These are phyloP conservation scores for Zaprionus gabonicus DNA, from an alignment of 1,140 invertebrate species.

Conservation along the genomic window DNA sequence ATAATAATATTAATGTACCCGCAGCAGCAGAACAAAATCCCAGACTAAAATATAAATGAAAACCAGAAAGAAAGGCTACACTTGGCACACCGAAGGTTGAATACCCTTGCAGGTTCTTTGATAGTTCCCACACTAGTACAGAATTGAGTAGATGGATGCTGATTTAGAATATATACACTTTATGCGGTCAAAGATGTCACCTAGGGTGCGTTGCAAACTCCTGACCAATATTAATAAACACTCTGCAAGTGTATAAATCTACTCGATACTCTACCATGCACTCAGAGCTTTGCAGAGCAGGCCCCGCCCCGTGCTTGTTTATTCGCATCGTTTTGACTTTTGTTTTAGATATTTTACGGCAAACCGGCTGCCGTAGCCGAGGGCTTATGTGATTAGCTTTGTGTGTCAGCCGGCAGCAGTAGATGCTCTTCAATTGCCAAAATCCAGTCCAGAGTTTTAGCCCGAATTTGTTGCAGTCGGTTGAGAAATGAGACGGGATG, in stretches of 20 bases:
- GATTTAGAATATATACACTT: too few relatives aligned
- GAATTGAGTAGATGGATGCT: too few relatives aligned
- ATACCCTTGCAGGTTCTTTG: too few relatives aligned
- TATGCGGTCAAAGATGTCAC: too few relatives aligned
- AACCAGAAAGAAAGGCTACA: neutral
- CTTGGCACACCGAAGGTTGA: too few relatives aligned
- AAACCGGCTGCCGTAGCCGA: constrained; percentile 26
- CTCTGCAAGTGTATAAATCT: constrained; percentile 2
- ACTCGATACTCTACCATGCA: constrained; percentile 5
- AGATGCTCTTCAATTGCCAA: constrained; percentile 48
- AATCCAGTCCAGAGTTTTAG: constrained; percentile 37
- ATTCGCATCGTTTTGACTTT: constrained; percentile 36
- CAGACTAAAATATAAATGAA: constrained; percentile 34
- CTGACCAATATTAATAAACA: too few relatives aligned
- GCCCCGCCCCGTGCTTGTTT: neutral
- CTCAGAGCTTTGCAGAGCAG: neutral
- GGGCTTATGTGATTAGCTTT: constrained; percentile 60
- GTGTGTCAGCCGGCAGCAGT: constrained; percentile 15
- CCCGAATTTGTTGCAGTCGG: constrained; percentile 43
- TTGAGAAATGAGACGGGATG: constrained; percentile 23
- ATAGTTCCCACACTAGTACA: too few relatives aligned
- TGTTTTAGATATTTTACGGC: constrained; percentile 45
- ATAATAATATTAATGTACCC: constrained; percentile 37
- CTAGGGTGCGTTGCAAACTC: too few relatives aligned
- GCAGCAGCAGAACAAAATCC: constrained; percentile 10